These are phyloP conservation scores for Phyllotis vaccarum DNA, from an alignment of 2,797 vertebrate species.

Conservation along the genomic window DNA sequence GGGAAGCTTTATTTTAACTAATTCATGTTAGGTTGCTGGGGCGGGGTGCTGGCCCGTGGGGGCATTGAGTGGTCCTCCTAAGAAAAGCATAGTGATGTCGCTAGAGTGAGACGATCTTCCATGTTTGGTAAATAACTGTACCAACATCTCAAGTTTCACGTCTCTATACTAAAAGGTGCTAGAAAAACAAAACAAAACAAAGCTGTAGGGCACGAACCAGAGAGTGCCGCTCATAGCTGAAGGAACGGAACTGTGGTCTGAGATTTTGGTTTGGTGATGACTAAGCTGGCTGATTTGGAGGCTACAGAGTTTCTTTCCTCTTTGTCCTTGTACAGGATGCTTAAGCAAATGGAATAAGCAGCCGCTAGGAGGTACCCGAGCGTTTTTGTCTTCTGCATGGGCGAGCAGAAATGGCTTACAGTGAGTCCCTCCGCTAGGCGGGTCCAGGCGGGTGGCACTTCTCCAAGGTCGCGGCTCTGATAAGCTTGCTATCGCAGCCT, in stretches of 20 bases:
- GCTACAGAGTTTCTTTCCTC: constrained; percentile 42
- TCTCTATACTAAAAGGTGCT: not conserved
- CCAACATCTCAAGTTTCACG: constrained; percentile 14
- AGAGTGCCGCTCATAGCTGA: not conserved
- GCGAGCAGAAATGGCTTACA: not conserved
- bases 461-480: constrained; percentile 42
- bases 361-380: constrained; percentile 75
- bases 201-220: not conserved
- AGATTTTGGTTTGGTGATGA: not conserved
- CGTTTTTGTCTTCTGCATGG: not conserved
- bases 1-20: not conserved
- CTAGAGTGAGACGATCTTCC: not conserved
- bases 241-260: not conserved
- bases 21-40: not conserved
- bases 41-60: not conserved
- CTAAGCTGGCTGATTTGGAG: not conserved
- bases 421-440: not conserved
- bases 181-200: not conserved
- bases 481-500: not conserved
- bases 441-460: constrained; percentile 11
- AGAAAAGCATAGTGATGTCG: not conserved
- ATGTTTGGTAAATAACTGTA: constrained; percentile 42
- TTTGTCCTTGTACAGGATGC: constrained; percentile 66
- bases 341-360: not conserved
- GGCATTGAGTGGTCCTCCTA: not conserved